phyloP scores from a whole-genome alignment of 2,113 vertebrate genomes.

The Malurus melanocephalus region DNA sequence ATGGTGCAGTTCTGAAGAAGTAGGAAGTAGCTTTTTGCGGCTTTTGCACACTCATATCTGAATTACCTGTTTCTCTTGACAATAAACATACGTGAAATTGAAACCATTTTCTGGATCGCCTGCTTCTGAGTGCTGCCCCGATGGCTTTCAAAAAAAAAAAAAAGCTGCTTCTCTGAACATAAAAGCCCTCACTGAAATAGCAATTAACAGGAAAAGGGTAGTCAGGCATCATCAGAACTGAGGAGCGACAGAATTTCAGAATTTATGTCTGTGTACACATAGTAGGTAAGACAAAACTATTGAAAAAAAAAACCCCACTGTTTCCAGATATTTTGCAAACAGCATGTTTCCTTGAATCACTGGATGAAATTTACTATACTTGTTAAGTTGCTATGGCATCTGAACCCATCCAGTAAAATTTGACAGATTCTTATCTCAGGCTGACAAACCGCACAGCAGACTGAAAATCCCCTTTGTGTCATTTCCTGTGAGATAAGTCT shows the following conservation, averaged over 20 bases:
- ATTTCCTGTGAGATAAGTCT: constrained; percentile 63
- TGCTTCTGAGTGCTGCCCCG: neutral
- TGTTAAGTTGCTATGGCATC: neutral
- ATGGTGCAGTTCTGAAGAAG: neutral
- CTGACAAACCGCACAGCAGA: constrained; percentile 37
- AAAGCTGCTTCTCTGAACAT: neutral
- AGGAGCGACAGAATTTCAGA: neutral
- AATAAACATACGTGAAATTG: neutral
- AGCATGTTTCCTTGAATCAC: neutral
- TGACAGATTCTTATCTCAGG: neutral
- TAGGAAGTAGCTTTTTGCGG: neutral
- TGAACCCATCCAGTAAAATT: neutral
- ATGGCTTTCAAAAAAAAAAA: neutral
- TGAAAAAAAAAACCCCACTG: neutral
- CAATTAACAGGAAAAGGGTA: neutral
- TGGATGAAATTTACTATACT: neutral
- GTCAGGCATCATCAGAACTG: neutral
- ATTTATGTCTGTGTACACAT: neutral
- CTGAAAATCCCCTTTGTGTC: constrained; percentile 54
- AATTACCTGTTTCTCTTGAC: neutral
- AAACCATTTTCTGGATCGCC: neutral
- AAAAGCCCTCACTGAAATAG: neutral
- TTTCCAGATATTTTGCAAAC: neutral
- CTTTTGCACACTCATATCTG: neutral
- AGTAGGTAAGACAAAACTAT: neutral